Conservation (phyloP, 2,797 vertebrate species). For the Amniataba percoides region DNA sequence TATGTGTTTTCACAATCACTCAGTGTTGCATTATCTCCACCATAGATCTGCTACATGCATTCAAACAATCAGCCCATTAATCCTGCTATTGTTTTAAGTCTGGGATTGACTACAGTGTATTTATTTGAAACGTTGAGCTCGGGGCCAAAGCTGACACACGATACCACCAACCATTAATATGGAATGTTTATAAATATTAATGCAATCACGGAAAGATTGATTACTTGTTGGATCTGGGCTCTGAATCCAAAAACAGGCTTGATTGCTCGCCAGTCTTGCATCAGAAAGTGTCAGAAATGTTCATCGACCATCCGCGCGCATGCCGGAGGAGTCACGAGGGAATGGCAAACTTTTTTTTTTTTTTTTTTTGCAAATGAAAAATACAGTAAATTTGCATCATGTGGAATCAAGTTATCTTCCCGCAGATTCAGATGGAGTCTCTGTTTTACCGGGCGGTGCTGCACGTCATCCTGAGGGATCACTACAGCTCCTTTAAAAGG, state of each 20-base stretch:
- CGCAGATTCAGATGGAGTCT: slow-evolving; percentile 94
- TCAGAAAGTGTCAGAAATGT: slow-evolving; percentile 66
- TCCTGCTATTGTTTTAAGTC: slow-evolving; percentile 52
- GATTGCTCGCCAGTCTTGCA: slow-evolving; percentile 66
- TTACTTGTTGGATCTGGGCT: slow-evolving; percentile 48
- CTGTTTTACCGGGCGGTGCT: slow-evolving; percentile 97
- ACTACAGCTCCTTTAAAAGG: slow-evolving; percentile 91
- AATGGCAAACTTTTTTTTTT: background rate
- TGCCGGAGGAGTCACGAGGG: background rate
- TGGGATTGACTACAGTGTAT: slow-evolving; percentile 58
- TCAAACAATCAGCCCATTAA: slow-evolving; percentile 54
- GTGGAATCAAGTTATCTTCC: slow-evolving; percentile 47
- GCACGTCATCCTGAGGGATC: slow-evolving; percentile 95
- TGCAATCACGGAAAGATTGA: slow-evolving; percentile 77
- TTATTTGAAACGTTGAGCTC: slow-evolving; percentile 60
- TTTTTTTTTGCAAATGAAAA: background rate
- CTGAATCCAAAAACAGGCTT: slow-evolving; percentile 53
- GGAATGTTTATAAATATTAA: slow-evolving; percentile 84
- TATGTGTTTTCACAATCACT: background rate
- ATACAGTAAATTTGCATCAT: background rate
- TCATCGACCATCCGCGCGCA: slow-evolving; percentile 28
- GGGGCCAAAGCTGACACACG: slow-evolving; percentile 61
- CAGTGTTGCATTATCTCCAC: slow-evolving; percentile 22
- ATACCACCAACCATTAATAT: slow-evolving; percentile 68
- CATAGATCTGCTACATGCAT: slow-evolving; percentile 25